Conservation (phyloP, 2,888 invertebrate genomes). For the Andrena dorsata region DNA sequence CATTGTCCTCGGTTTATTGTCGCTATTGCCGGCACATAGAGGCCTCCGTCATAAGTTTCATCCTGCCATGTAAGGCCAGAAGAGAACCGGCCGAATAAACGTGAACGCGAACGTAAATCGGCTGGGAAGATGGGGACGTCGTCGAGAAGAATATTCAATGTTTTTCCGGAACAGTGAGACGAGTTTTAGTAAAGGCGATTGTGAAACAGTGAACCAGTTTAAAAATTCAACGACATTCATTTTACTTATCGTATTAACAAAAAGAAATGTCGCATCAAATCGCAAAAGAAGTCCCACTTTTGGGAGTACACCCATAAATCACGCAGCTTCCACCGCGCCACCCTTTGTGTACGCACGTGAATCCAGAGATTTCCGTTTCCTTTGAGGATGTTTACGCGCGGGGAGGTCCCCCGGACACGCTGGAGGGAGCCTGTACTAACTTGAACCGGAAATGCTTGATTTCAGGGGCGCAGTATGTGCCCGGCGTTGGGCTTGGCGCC, state of each 20-base stretch:
- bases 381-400: conserved; percentile 5
- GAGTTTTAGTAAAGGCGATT: not conserved
- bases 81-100: conserved; percentile 44
- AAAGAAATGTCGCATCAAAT: too few species aligned
- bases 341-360: not conserved
- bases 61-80: conserved; percentile 43
- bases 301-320: not conserved
- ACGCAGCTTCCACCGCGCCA: not conserved
- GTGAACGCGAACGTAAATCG: conserved; percentile 51
- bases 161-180: not conserved
- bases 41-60: conserved; percentile 58
- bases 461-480: conserved; percentile 84
- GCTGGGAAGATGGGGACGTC: not conserved
- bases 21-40: conserved; percentile 39
- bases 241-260: too few species aligned
- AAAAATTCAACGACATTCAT: too few species aligned
- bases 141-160: not conserved
- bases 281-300: not conserved
- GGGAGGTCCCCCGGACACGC: not conserved
- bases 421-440: conserved; percentile 13
- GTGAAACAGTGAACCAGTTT: not conserved
- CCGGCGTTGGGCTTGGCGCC: conserved; percentile 82
- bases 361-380: conserved; percentile 20
- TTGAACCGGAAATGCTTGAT: conserved; percentile 44
- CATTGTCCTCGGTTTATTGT: conserved; percentile 70